Percentiles rank a stretch among this genome's conserved stretches.
These are phyloP conservation scores for Stomatorhinus ivindoensis DNA, from an alignment of 2,113 vertebrate genomes.

Conservation along the genomic window DNA sequence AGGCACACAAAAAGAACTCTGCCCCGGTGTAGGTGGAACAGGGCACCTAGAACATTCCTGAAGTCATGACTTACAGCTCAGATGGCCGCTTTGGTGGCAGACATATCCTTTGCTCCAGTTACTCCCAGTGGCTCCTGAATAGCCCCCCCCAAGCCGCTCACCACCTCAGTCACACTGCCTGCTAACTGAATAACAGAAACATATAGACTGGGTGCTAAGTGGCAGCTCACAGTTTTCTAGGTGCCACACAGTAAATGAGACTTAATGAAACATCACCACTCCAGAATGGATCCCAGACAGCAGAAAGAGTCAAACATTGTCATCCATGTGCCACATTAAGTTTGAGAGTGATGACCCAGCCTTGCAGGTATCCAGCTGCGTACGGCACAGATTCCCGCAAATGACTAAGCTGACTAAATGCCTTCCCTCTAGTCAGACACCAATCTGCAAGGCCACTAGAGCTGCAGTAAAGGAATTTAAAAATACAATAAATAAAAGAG, in stretches of 20 bases:
- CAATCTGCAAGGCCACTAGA: background rate
- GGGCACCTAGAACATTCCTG: background rate
- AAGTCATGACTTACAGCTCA: background rate
- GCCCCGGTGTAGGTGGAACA: background rate
- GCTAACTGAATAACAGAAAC: background rate
- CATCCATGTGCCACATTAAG: background rate
- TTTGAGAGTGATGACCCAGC: background rate
- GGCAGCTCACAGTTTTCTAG: background rate
- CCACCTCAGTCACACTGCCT: background rate
- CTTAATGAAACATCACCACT: background rate
- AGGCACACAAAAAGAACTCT: conserved; percentile 9
- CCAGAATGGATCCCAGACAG: background rate
- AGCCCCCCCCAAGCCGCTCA: background rate
- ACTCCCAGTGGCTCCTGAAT: background rate
- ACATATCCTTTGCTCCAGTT: background rate
- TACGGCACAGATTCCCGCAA: background rate
- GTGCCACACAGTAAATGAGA: background rate
- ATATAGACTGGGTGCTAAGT: background rate
- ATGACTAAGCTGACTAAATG: background rate
- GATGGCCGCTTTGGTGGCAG: background rate
- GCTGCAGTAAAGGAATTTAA: background rate
- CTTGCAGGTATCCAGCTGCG: background rate
- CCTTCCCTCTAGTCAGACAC: background rate
- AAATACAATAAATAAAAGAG: background rate
- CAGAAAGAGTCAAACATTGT: background rate